Evolutionary conservation across 2,113 vertebrate genomes (phyloP), one percentile per base, ranked within the genome.

Genomic region (Semicossyphus pulcher): DNA sequence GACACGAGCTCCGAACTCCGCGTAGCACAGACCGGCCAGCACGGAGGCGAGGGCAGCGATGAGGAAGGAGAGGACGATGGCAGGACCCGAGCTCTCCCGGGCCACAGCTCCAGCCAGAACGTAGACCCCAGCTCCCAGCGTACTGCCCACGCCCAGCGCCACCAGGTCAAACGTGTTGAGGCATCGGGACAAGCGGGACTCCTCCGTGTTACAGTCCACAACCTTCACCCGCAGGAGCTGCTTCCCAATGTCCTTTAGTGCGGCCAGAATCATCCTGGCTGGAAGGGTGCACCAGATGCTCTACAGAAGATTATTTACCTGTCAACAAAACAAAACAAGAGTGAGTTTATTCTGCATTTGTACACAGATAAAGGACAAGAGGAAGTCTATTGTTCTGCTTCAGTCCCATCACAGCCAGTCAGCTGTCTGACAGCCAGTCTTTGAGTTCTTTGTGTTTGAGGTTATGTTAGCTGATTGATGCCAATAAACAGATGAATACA

Each of bases 81-180:
- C 96, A 0, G 98, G 97, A 25, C 97, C 98, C 0, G 97, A 91
- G 0, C 94, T 87, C 3, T 94, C 92, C 0, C 96, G 91, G 7
- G 98, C 97, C 54, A 99, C 98, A 0, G 96, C 95, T 10, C 98
- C 98, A 0, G 98, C 96, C 34, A 99, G 90, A 10, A 99, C 94
- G 1, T 99, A 99, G 62, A 99, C 98, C 0, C 98, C 98, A 0
- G 97, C 97, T 0, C 97, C 98, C 62, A 99, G 90, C 0, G 97
- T 99, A 76, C 97, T 99, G 81, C 98, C 98, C 0, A 99, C 97
- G 0, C 98, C 98, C 36, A 99, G 92, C 0, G 97, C 97, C 76
- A 99, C 94, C 76, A 99, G 93, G 91, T 99, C 98, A 5, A 96
- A 95, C 0, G 97, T 99, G 91, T 95, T 96, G 54, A 99, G 93